These are phyloP conservation scores for Musca domestica DNA, from an alignment of 1,140 invertebrate species.

Conservation along the genomic window DNA sequence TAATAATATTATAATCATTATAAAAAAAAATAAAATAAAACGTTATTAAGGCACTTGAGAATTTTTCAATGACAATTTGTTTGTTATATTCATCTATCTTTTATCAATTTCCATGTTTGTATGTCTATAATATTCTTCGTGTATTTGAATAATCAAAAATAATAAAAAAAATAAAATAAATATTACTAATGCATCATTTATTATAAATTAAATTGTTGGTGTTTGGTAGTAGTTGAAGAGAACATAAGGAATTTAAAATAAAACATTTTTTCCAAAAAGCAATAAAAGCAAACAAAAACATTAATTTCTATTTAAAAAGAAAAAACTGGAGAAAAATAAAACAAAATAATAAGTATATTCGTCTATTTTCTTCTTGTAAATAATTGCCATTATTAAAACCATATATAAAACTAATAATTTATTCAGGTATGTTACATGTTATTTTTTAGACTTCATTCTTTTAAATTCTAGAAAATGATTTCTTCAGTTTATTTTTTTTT, in stretches of 20 bases:
- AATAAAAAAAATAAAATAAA: conserved; percentile 8
- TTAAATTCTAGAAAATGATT: not conserved
- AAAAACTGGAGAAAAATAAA: not conserved
- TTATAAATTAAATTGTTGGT: not conserved
- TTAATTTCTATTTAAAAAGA: not conserved
- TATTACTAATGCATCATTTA: not conserved
- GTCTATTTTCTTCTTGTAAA: not conserved
- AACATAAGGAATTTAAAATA: too few relatives aligned
- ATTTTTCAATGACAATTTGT: conserved; percentile 20
- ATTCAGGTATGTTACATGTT: not conserved
- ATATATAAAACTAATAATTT: conserved; percentile 5
- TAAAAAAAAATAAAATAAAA: conserved; percentile 15
- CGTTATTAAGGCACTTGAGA: conserved; percentile 21
- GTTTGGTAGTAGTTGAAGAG: too few relatives aligned
- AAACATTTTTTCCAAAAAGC: not conserved
- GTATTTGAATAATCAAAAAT: conserved; percentile 1
- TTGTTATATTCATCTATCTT: not conserved
- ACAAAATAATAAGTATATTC: not conserved
- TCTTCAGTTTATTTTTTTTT: conserved; percentile 8
- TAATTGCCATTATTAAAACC: conserved; percentile 13
- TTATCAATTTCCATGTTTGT: not conserved
- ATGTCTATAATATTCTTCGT: not conserved
- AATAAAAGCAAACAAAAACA: not conserved
- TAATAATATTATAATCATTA: conserved; percentile 15
- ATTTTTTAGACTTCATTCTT: conserved; percentile 4